These are phyloP conservation scores for Lepus timidus DNA, from an alignment of 2,113 vertebrate species.

Conservation along the genomic window DNA sequence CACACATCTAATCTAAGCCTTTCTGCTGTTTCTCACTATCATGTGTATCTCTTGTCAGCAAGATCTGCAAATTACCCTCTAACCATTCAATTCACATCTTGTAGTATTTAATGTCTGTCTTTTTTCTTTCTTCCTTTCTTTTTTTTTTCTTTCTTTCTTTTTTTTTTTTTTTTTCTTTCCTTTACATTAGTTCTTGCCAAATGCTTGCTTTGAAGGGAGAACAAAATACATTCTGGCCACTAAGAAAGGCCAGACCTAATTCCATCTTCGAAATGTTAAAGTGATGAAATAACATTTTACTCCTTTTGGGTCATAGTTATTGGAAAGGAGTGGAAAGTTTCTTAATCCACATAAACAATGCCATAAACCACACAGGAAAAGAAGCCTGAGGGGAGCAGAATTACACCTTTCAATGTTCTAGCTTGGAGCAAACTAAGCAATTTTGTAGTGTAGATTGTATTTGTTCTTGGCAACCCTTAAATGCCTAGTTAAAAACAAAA, in stretches of 20 bases:
- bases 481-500: neutral
- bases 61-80: conserved; percentile 64
- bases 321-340: conserved; percentile 48
- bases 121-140: conserved; percentile 53
- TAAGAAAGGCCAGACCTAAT: conserved; percentile 70
- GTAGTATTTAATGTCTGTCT: conserved; percentile 64
- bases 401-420: conserved; percentile 18
- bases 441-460: neutral
- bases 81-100: conserved; percentile 78
- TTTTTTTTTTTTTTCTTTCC: neutral
- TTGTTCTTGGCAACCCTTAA: neutral
- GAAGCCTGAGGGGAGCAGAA: neutral
- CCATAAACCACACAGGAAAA: neutral
- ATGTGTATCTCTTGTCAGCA: conserved; percentile 63
- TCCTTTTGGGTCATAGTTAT: conserved; percentile 50
- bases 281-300: conserved; percentile 73
- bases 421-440: conserved; percentile 21
- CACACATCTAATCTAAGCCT: conserved; percentile 18
- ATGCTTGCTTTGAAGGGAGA: conserved; percentile 69
- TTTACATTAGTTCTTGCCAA: conserved; percentile 65
- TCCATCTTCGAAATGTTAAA: conserved; percentile 71
- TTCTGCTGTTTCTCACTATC: conserved; percentile 58
- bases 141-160: neutral
- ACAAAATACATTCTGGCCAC: conserved; percentile 74
- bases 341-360: conserved; percentile 47